Conservation (phyloP, 2,113 vertebrate genomes). For the Rhabdornis inornatus region DNA sequence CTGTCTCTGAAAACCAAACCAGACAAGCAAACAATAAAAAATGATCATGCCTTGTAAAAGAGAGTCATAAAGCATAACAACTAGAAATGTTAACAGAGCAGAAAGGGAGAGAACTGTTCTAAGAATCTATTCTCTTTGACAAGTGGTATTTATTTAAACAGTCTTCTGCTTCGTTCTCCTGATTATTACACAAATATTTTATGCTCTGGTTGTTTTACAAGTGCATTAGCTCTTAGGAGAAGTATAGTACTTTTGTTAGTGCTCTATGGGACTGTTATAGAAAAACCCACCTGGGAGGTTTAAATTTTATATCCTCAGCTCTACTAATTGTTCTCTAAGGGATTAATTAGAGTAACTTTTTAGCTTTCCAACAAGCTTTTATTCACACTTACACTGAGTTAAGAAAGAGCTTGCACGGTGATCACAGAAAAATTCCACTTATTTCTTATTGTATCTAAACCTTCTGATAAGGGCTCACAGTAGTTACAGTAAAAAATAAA, state of each 20-base stretch:
- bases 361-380: conserved; percentile 47
- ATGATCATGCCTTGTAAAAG: neutral
- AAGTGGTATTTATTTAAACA: conserved; percentile 48
- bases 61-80: neutral
- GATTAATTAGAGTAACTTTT: conserved; percentile 70
- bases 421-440: conserved; percentile 7
- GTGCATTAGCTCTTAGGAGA: conserved; percentile 46
- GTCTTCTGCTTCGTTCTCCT: neutral
- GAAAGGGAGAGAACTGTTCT: neutral
- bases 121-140: neutral
- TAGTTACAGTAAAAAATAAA: neutral
- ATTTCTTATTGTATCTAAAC: conserved; percentile 31
- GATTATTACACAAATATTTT: conserved; percentile 58
- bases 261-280: conserved; percentile 13
- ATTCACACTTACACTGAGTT: conserved; percentile 25
- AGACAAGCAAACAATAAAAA: neutral
- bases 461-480: neutral
- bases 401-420: conserved; percentile 10
- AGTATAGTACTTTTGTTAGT: conserved; percentile 47
- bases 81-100: neutral
- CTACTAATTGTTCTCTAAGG: conserved; percentile 69
- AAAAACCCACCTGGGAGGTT: conserved; percentile 51
- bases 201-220: conserved; percentile 42
- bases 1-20: neutral
- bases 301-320: conserved; percentile 57